Evolutionary conservation across 1,140 invertebrate species (phyloP), one percentile per base, ranked within the genome.

Genomic region (Arion vulgaris): DNA sequence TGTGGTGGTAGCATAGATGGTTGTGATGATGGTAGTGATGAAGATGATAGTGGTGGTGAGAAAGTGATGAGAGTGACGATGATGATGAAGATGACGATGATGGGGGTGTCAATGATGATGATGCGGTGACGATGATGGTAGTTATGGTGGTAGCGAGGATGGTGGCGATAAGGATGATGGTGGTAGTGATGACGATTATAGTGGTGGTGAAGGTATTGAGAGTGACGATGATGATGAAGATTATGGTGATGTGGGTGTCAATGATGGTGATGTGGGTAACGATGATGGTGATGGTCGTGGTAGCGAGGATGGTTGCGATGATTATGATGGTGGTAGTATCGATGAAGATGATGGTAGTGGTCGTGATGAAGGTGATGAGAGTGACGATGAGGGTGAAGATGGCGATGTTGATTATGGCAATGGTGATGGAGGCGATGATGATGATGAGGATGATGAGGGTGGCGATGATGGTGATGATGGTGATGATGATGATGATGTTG

Each of bases 281-380:
- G 26, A 23, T 62, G 26, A 62, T n/a, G 57, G 13, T n/a, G n/a
- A n/a, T 62, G 57, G 78, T 45, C 68, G 72, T 68, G 72, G 82
- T 79, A 77, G 83, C 57, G 38, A 75, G 32, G 76, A 66, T 79
- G 76, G 41, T 51, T 68, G 80, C 72, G 83, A 82, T 45, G 80
- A 82, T 76, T 74, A 80, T 38, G n/a, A 57, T 32, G 68, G 80
- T 36, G 45, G 62, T 23, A 34, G 78, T 38, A 32, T 79, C 32
- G 66, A 74, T 79, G 69, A 73, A 80, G 36, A 32, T 75, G 38
- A 28, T 49, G 36, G 7, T 49, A 39, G 36, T 75, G 73, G 49
- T 49, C 38, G 36, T 75, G 34, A 36, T 41, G 34, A n/a, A 19
- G 9, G 34, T 15, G 34, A 26, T 72, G 73, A n/a, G 11, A 13